Percentiles rank a stretch among this genome's conserved stretches.
These are phyloP conservation scores for Chiloscyllium punctatum DNA, from an alignment of 2,797 vertebrate species.

Conservation along the genomic window DNA sequence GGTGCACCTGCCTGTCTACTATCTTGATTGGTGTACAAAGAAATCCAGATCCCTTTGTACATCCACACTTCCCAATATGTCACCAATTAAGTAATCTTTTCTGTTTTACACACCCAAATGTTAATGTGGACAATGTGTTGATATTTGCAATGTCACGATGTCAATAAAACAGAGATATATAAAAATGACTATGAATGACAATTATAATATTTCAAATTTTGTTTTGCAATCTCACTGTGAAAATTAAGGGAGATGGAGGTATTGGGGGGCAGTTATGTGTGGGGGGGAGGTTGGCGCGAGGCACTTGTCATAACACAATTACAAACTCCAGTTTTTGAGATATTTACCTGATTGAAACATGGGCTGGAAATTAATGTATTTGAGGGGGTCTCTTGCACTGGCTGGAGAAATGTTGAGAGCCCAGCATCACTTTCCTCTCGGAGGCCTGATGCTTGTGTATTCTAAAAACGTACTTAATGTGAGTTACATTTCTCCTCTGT, in stretches of 20 bases:
- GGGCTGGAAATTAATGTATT: neutral
- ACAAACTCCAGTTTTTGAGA: neutral
- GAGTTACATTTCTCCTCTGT: neutral
- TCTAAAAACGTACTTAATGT: neutral
- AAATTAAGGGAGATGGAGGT: neutral
- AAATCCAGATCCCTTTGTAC: no score
- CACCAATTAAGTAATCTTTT: no score
- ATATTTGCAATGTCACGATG: neutral
- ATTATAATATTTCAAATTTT: neutral
- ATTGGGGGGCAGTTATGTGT: no score
- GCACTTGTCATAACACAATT: neutral
- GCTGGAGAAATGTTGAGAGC: neutral
- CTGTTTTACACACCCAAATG: no score
- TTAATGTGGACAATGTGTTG: neutral
- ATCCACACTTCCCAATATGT: no score
- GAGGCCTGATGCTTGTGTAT: no score
- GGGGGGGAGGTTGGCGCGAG: no score
- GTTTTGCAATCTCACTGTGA: neutral
- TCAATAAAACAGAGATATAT: neutral
- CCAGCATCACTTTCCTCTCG: no score
- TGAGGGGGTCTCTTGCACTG: no score
- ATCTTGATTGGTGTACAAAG: no score
- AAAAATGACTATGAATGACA: neutral
- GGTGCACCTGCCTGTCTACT: no score
- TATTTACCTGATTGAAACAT: neutral